Conservation (phyloP, 2,113 vertebrate species). For the Phalacrocorax pelagicus region DNA sequence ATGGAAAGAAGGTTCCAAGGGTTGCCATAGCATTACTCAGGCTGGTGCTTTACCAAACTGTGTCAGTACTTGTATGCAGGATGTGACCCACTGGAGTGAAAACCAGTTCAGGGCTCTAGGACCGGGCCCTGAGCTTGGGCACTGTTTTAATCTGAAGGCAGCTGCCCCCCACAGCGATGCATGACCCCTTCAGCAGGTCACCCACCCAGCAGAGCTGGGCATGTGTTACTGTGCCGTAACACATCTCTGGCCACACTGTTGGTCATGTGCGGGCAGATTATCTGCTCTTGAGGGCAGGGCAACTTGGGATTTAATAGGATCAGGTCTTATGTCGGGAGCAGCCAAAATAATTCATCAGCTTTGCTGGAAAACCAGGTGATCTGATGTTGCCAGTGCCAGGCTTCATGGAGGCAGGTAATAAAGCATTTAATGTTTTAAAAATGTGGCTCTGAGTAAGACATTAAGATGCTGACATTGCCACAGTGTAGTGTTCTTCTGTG, state of each 20-base stretch:
- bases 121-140: not conserved
- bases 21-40: not conserved
- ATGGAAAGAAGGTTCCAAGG: not conserved
- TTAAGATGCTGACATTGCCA: rapidly evolving
- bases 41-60: not conserved
- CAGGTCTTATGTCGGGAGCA: not conserved
- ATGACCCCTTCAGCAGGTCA: not conserved
- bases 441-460: not conserved
- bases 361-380: not conserved
- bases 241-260: rapidly evolving
- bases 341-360: not conserved
- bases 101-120: not conserved
- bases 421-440: not conserved
- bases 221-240: rapidly evolving
- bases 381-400: not conserved
- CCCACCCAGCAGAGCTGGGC: not conserved
- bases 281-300: not conserved
- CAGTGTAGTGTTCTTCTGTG: not conserved
- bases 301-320: not conserved
- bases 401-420: not conserved
- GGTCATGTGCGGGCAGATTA: not conserved
- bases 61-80: not conserved
- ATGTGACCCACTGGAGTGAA: not conserved
- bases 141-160: not conserved
- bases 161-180: not conserved